Conservation (phyloP, 2,113 vertebrate genomes). For the Eptesicus fuscus region DNA sequence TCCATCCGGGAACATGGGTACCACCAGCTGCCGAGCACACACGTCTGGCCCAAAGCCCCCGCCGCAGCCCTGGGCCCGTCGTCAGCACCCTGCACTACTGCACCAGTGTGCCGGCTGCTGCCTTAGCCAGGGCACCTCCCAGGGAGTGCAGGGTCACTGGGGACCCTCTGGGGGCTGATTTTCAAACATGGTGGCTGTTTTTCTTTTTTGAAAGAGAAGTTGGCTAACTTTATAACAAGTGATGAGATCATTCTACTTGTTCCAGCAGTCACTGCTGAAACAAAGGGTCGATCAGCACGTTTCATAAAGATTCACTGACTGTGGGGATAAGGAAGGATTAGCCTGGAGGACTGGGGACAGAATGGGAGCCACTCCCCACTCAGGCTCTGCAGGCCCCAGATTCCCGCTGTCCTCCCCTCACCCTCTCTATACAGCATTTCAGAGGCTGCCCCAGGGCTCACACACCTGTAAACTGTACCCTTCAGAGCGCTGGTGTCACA, state of each 20-base stretch:
- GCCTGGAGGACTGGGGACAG: background rate
- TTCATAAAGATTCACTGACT: conserved; percentile 39
- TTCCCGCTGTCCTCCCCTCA: no score
- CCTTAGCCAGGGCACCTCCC: background rate
- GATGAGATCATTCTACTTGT: conserved; percentile 25
- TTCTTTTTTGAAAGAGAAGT: background rate
- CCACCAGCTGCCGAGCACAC: background rate
- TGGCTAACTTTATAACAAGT: background rate
- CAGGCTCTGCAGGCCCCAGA: background rate
- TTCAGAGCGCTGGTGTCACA: fast-evolving
- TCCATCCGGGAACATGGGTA: background rate
- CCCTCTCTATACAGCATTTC: background rate
- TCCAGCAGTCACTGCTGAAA: background rate
- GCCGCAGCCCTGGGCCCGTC: background rate
- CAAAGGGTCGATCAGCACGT: background rate
- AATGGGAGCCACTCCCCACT: background rate
- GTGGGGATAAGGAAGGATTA: background rate
- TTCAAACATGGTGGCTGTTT: background rate
- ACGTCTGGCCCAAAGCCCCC: background rate
- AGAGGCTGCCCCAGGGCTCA: background rate
- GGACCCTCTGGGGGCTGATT: background rate
- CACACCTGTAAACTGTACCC: no score
- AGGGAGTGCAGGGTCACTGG: background rate
- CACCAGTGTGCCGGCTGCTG: background rate
- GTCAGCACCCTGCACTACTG: background rate